Conservation (phyloP, 2,113 vertebrate species). For the Sinosuthora webbiana region DNA sequence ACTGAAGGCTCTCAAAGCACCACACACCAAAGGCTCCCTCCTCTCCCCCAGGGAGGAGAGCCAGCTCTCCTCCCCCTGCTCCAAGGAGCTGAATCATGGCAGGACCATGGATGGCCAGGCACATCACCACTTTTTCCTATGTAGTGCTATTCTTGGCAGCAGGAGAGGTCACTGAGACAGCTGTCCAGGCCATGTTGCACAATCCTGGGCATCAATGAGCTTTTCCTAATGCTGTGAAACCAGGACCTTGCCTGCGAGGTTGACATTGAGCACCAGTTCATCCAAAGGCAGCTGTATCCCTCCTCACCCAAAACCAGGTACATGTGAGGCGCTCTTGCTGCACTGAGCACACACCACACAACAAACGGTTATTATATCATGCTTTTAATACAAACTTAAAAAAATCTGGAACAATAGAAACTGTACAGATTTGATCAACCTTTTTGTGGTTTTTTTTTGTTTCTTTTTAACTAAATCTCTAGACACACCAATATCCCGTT, state of each 20-base stretch:
- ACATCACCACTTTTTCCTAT: neutral
- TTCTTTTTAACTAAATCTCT: conserved; percentile 82
- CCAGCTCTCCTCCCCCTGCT: neutral
- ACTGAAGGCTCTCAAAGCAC: neutral
- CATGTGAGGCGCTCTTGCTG: accelerated
- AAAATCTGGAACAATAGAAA: conserved; percentile 90
- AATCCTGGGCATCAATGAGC: neutral
- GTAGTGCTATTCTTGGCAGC: neutral
- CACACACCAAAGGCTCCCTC: accelerated
- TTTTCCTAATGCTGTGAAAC: neutral
- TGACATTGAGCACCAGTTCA: accelerated
- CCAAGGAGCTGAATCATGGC: neutral
- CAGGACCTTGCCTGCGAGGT: neutral
- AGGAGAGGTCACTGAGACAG: neutral
- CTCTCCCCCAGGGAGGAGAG: too few species aligned
- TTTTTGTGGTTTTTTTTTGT: conserved; percentile 49
- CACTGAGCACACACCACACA: neutral
- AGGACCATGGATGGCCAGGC: neutral
- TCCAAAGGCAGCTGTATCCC: accelerated
- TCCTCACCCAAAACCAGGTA: neutral
- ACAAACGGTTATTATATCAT: conserved; percentile 74
- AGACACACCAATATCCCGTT: conserved; percentile 79
- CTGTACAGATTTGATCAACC: conserved; percentile 86
- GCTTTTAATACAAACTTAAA: conserved; percentile 92
- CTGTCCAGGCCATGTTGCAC: accelerated